Evolutionary conservation across 2,888 invertebrate species (phyloP), one percentile per base, ranked within the genome.

Genomic region (Scelioninae gen. 1): DNA sequence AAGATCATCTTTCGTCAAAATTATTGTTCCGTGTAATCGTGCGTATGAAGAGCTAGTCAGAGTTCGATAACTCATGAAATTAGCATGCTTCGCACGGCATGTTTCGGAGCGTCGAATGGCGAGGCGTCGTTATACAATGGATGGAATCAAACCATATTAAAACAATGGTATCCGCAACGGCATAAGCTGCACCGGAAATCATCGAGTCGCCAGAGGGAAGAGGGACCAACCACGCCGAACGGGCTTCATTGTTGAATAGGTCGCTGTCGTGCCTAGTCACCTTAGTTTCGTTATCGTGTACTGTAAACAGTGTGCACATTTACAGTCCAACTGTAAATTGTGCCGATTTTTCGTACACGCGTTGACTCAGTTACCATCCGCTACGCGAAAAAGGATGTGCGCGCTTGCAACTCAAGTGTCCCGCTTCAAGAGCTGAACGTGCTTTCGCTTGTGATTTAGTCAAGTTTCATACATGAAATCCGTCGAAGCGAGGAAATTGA

Each of bases 241-340:
- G 85, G 83, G 85, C 86, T 87, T 91, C 91, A 91, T 90, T 92
- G 91, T 90, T 88, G 86, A 87, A 89, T 89, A 88, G 87, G 82
- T 88, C 86, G 87, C 86, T 88, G 89, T 87, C 86, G 89, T 83
- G 87, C 83, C 84, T 87, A 88, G 86, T 87, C 86, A 85, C 75
- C 53, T 63, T 62, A 49, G 62, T 56, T 72, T 62, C 60, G 58
- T 51, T 58, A 34, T 11, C 23, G 29, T 15, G 7, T 10, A n/a
- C n/a, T n/a, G n/a, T n/a, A n/a, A 1, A 15, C 43, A 43, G 29
- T n/a, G 32, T 5, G 4, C 11, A 43, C 11, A 11, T 34, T 34
- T 55, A 55, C 43, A 15, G 43, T 43, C n/a, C 43, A 11, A 10
- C 63, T 7, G 31, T 63, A 34, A 49, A 49, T 63, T 6, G 47